phyloP scores from a whole-genome alignment of 1,140 invertebrate genomes.

The Trichomalopsis sarcophagae region DNA sequence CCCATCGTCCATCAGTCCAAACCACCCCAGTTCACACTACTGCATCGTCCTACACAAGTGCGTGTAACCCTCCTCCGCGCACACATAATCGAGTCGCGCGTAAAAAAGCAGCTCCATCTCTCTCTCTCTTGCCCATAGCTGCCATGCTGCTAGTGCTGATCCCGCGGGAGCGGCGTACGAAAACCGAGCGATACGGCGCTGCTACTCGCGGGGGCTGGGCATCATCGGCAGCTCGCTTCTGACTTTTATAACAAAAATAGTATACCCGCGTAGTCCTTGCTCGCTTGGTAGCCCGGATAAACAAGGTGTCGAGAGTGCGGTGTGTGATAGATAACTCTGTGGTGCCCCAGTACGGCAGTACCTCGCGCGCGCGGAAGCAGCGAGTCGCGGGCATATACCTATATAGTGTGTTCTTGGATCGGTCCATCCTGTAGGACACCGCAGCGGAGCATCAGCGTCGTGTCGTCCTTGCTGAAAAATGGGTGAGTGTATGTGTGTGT shows the following conservation, averaged over 20 bases:
- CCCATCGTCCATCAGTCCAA: neutral
- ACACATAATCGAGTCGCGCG: too few species aligned
- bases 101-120: too few species aligned
- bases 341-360: too few species aligned
- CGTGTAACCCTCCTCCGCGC: neutral
- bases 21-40: neutral
- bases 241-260: too few species aligned
- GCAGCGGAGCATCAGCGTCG: neutral
- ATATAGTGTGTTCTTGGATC: neutral
- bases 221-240: neutral
- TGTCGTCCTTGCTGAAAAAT: neutral
- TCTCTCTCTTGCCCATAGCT: neutral
- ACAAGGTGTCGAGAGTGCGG: too few species aligned
- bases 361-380: too few species aligned
- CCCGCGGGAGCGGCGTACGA: neutral
- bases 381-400: too few species aligned
- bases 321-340: too few species aligned
- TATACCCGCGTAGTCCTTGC: too few species aligned
- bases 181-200: neutral
- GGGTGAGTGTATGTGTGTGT: neutral
- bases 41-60: neutral
- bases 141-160: neutral
- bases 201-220: neutral
- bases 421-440: conserved; percentile 1
- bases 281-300: too few species aligned